Conservation (phyloP, 1,140 invertebrate species). For the Lepidostoma basale region DNA sequence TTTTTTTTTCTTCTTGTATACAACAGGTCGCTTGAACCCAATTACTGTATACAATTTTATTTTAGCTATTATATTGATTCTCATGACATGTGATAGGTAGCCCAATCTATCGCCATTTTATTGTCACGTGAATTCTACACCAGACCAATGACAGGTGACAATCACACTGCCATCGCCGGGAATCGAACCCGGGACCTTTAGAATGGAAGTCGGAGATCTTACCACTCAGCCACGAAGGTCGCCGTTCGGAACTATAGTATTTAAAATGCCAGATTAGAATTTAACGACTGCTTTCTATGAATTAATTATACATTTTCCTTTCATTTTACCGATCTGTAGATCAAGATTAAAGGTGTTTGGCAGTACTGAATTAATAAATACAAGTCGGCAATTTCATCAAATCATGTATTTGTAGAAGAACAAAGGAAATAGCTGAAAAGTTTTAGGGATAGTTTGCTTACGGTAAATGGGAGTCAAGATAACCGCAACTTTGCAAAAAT, state of each 20-base stretch:
- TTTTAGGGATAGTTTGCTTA: constrained; percentile 19
- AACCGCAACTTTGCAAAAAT: background rate
- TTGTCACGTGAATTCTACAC: no score
- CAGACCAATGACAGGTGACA: no score
- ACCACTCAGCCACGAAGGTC: no score
- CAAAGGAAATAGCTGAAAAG: background rate
- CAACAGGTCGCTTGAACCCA: no score
- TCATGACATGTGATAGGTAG: no score
- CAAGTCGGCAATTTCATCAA: background rate
- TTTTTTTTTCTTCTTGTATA: no score
- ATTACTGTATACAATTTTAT: no score
- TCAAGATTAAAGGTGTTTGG: background rate
- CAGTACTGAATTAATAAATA: background rate
- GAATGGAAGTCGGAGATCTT: no score
- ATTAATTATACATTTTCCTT: background rate
- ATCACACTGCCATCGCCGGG: no score
- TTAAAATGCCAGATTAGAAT: background rate
- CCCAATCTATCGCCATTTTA: no score
- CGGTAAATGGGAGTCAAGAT: background rate
- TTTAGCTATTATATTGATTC: no score
- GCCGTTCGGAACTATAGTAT: background rate
- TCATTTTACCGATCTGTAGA: background rate
- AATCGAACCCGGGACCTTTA: no score
- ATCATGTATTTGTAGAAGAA: background rate
- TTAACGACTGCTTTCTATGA: background rate